Evolutionary conservation across 2,797 vertebrate genomes (phyloP).

Genomic region (Artibeus jamaicensis): DNA sequence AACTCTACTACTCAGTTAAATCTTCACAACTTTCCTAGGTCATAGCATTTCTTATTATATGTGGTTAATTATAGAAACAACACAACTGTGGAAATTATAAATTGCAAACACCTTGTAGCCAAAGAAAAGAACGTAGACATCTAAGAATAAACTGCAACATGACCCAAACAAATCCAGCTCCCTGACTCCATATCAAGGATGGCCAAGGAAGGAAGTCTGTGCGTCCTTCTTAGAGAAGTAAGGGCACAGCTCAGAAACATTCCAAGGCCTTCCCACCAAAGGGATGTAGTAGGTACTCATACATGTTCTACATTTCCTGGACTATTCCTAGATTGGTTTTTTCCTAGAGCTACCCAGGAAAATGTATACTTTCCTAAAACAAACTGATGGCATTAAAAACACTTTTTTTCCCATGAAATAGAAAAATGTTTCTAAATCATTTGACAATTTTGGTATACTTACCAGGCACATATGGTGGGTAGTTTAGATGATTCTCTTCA

Average conservation of each 20-base stretch:
- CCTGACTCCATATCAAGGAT: neutral
- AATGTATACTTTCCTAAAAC: neutral
- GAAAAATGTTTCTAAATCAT: neutral
- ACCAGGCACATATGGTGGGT: slow-evolving; percentile 69
- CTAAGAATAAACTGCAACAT: neutral
- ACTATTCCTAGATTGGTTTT: neutral
- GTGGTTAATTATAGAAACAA: neutral
- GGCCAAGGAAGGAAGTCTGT: neutral
- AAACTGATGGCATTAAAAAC: neutral
- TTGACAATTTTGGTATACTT: slow-evolving; percentile 43
- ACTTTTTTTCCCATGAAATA: neutral
- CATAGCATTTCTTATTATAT: neutral
- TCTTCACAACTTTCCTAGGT: neutral
- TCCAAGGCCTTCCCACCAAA: neutral
- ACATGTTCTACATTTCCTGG: neutral
- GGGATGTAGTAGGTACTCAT: neutral
- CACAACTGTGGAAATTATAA: neutral
- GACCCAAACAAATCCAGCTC: neutral
- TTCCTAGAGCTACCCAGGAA: neutral
- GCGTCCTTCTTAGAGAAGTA: neutral
- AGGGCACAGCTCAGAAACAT: neutral
- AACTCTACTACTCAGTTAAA: neutral
- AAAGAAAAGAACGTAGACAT: neutral
- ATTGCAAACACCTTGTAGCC: neutral
- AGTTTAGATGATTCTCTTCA: slow-evolving; percentile 71